These are phyloP conservation scores for Pseudotriccus pelzelni DNA, from an alignment of 2,797 vertebrate genomes.

Conservation along the genomic window DNA sequence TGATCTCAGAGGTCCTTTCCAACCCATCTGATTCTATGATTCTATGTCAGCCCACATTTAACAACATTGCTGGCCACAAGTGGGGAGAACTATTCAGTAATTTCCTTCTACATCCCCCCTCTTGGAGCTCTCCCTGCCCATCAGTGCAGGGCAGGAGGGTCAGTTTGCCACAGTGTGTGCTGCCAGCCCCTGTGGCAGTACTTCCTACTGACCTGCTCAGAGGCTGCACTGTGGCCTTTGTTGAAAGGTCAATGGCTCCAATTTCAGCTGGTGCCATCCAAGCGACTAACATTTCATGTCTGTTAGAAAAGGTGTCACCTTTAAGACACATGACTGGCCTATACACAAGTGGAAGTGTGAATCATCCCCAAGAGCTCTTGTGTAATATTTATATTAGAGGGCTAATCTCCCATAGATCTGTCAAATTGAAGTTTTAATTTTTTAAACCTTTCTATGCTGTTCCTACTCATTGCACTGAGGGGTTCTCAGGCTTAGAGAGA, in stretches of 20 bases:
- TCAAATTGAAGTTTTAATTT: background rate
- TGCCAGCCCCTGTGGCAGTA: background rate
- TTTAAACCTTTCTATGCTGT: background rate
- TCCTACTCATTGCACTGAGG: background rate
- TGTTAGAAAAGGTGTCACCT: background rate
- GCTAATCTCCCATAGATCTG: background rate
- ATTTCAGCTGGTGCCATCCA: constrained; percentile 33
- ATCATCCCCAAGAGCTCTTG: background rate
- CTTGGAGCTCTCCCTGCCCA: background rate
- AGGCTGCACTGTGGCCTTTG: constrained; percentile 70
- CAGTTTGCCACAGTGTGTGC: rapidly evolving
- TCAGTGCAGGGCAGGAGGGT: rapidly evolving
- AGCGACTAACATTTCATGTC: constrained; percentile 14
- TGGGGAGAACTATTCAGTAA: background rate
- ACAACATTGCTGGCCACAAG: rapidly evolving
- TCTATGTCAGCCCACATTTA: rapidly evolving
- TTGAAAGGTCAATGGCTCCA: constrained; percentile 66
- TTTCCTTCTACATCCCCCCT: background rate
- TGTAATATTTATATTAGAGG: background rate
- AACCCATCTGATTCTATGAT: too few relatives aligned
- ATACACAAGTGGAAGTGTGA: background rate
- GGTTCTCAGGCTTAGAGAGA: background rate
- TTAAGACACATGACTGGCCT: background rate
- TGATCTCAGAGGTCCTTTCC: too few relatives aligned
- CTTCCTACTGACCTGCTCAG: background rate